phyloP scores from a whole-genome alignment of 2,888 invertebrate genomes.

The Barypeithes pellucidus region DNA sequence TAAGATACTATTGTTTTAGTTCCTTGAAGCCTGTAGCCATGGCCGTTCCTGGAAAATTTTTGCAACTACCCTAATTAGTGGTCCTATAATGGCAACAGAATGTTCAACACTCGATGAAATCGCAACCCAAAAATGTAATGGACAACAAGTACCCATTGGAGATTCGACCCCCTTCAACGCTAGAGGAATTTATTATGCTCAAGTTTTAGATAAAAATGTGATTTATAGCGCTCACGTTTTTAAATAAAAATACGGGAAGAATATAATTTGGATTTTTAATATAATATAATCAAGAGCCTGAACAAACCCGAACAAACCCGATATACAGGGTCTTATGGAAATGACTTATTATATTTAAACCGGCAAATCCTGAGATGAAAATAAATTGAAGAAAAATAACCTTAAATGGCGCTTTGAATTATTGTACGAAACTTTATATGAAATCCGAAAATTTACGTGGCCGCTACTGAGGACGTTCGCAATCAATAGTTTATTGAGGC shows the following conservation, averaged over 20 bases:
- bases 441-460: too few species aligned
- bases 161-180: constrained; percentile 57
- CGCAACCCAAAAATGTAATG: constrained; percentile 59
- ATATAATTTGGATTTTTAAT: neutral
- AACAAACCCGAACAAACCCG: too few species aligned
- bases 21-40: constrained; percentile 81
- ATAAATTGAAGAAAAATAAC: too few species aligned
- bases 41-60: constrained; percentile 77
- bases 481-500: too few species aligned
- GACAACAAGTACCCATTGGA: constrained; percentile 59
- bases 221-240: constrained; percentile 9
- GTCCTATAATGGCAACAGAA: constrained; percentile 73
- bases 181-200: constrained; percentile 61
- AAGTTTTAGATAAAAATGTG: constrained; percentile 52
- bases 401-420: too few species aligned
- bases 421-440: too few species aligned
- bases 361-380: too few species aligned
- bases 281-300: too few species aligned
- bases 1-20: constrained; percentile 55
- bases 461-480: too few species aligned
- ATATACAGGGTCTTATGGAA: too few species aligned
- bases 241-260: neutral
- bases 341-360: too few species aligned
- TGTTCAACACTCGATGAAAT: constrained; percentile 75
- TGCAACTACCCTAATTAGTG: constrained; percentile 74